Evolutionary conservation across 2,888 invertebrate species (phyloP), one percentile per base, ranked within the genome.

Genomic region (Lysandra coridon): DNA sequence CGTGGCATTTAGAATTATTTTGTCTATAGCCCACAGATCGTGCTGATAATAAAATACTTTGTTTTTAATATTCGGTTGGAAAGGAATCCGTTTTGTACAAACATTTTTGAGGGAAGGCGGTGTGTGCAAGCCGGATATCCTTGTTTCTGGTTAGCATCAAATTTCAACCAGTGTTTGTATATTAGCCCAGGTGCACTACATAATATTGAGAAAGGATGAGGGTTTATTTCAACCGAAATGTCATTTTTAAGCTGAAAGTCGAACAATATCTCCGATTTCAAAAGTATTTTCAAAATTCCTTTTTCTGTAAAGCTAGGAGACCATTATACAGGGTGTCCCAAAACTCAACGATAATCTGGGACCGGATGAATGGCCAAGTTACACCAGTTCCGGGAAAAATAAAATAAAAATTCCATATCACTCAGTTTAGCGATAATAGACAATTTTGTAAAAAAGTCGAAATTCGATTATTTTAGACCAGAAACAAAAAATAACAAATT

Each of bases 91-190:
- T 49, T 78, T 30, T 73, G 64, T 64, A 64, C 64, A 64, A 64
- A 64, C 64, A 64, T 64, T 81, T 80, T 80, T 74, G 80, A 78
- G 79, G 76, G 14, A 49, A 53, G 30, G 12, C 76, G 49, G 53
- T 53, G 53, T 53, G 76, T 79, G 78, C 75, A 81, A 85, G 88
- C 88, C 91, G 92, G 92, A 92, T 88, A 89, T 90, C 88, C 88
- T 85, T 89, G 89, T 90, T 91, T 91, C 88, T 89, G 87, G 84
- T 85, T 82, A 86, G 87, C 87, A 84, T 89, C 86, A 88, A 88
- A 91, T 89, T 91, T 89, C 89, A 87, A 88, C 87, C 78, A 62
- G 85, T 86, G 86, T 87, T 88, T 87, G 57, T 12, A 6, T 74
- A 23, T 33, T 57, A 57, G 33, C 33, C 5, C 53, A 76, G 57